Percentiles rank a stretch among this genome's conserved stretches.
Conservation (phyloP, 2,888 invertebrate species). For the Epistrophe grossulariae region DNA sequence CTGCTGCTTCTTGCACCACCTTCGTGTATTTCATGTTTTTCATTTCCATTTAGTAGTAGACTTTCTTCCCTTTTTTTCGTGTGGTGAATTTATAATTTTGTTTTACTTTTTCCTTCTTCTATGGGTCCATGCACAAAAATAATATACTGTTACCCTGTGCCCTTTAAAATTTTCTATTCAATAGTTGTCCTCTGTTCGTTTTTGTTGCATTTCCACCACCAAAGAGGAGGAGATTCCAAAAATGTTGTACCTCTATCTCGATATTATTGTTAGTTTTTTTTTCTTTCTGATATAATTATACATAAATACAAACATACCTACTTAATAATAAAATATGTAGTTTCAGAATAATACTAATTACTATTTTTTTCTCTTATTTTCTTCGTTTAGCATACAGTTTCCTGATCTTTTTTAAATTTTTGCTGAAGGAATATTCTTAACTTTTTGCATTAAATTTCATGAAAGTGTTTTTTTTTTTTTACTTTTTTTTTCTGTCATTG, state of each 20-base stretch:
- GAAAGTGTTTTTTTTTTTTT: constrained; percentile 9
- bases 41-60: constrained; percentile 7
- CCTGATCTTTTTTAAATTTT: constrained; percentile 12
- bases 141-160: constrained; percentile 38
- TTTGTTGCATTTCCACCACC: constrained; percentile 26
- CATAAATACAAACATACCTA: background rate
- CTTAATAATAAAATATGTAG: background rate
- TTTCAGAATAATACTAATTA: constrained; percentile 1
- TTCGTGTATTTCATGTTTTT: constrained; percentile 1
- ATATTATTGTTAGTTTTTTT: background rate
- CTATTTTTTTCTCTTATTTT: constrained; percentile 2
- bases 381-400: constrained; percentile 25
- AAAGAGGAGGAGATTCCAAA: constrained; percentile 26
- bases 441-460: background rate
- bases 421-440: background rate
- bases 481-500: background rate
- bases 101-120: constrained; percentile 41
- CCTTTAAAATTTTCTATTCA: constrained; percentile 22
- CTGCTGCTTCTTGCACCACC: constrained; percentile 21
- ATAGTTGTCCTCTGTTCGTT: constrained; percentile 26
- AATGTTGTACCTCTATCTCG: background rate
- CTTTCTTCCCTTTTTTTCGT: constrained; percentile 37
- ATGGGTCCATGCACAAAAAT: constrained; percentile 22
- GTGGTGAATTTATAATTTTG: constrained; percentile 54
- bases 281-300: background rate